These are phyloP conservation scores for Lepus europaeus DNA, from an alignment of 2,113 vertebrate species.

Conservation along the genomic window DNA sequence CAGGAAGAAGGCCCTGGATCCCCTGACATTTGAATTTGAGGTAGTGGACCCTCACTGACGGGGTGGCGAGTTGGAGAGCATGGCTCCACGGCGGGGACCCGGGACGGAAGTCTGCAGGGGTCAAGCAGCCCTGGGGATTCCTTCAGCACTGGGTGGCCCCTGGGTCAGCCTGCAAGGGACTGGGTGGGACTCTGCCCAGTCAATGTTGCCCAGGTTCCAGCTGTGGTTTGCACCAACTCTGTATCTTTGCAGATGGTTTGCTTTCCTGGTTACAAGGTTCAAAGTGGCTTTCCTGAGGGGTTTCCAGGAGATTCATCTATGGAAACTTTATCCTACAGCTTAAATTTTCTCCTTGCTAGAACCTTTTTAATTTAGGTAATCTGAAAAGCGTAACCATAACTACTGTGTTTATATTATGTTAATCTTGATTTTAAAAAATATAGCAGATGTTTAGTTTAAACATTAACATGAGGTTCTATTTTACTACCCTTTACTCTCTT, in stretches of 20 bases:
- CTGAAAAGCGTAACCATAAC: constrained; percentile 44
- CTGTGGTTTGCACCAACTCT: not conserved
- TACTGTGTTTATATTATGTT: constrained; percentile 63
- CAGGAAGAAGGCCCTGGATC: constrained; percentile 5
- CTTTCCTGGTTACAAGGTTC: constrained; percentile 50
- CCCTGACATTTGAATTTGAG: not conserved
- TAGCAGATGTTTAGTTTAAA: constrained; percentile 63
- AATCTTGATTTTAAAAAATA: constrained; percentile 63
- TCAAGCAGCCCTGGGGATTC: not conserved
- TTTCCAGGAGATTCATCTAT: not conserved
- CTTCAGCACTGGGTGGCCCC: not conserved
- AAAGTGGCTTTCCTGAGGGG: constrained; percentile 5
- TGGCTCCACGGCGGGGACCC: not conserved
- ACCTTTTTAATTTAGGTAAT: constrained; percentile 51
- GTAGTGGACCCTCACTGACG: not conserved
- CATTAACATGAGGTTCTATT: constrained; percentile 40
- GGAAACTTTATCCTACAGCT: constrained; percentile 2
- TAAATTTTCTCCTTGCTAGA: constrained; percentile 21
- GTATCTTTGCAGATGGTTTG: not conserved
- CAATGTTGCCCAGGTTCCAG: not conserved
- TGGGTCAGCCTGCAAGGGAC: not conserved
- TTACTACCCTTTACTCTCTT: constrained; percentile 29
- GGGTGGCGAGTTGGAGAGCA: not conserved
- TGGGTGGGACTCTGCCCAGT: not conserved
- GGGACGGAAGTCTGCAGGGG: not conserved